phyloP scores from a whole-genome alignment of 2,888 invertebrate genomes.

The Napeogenes inachia region DNA sequence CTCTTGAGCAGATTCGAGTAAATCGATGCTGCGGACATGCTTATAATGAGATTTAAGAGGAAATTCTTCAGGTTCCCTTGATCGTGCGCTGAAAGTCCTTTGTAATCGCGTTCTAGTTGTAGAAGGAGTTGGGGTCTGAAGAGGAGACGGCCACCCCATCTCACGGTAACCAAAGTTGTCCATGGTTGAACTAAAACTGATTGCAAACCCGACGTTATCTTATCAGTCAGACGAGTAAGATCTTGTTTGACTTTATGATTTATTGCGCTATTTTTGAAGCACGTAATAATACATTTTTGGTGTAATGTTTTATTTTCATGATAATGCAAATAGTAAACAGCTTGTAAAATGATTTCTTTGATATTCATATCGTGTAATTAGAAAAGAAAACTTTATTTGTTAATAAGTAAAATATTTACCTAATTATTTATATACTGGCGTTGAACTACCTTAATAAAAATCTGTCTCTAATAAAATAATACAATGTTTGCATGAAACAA shows the following conservation, averaged over 20 bases:
- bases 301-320: constrained; percentile 20
- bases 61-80: constrained; percentile 72
- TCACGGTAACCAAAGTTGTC: constrained; percentile 81
- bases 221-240: constrained; percentile 58
- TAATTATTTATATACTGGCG: too few relatives aligned
- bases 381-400: too few relatives aligned
- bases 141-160: constrained; percentile 72
- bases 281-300: constrained; percentile 38
- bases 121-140: constrained; percentile 53
- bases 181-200: constrained; percentile 66
- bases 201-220: constrained; percentile 48
- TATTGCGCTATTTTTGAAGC: constrained; percentile 62
- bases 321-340: constrained; percentile 5
- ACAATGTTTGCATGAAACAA: not conserved
- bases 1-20: constrained; percentile 80
- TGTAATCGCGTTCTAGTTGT: constrained; percentile 52
- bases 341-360: not conserved
- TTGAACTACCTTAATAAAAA: too few relatives aligned
- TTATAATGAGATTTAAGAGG: constrained; percentile 70
- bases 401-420: too few relatives aligned
- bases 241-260: constrained; percentile 59
- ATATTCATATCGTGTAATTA: too few relatives aligned
- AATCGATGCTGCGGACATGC: constrained; percentile 61
- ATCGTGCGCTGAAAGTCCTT: constrained; percentile 67
- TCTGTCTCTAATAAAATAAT: not conserved